Conservation (phyloP, 2,113 vertebrate species). For the Corythaeola cristata region DNA sequence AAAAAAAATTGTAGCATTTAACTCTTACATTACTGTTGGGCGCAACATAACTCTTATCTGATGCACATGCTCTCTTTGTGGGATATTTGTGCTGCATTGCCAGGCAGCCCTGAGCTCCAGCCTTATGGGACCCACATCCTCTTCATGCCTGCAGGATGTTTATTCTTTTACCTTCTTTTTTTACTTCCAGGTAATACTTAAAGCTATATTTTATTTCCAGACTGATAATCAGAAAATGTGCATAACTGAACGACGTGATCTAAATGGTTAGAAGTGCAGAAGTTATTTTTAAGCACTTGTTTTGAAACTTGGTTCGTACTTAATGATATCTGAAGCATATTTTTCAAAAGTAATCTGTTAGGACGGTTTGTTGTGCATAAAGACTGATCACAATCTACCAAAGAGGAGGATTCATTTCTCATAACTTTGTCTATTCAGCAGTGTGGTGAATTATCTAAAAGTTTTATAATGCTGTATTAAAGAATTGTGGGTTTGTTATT, state of each 20-base stretch:
- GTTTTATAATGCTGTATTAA: not conserved
- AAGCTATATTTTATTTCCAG: not conserved
- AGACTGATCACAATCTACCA: not conserved
- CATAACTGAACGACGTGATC: not conserved
- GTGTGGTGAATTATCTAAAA: not conserved
- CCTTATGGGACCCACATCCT: not conserved
- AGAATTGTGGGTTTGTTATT: not conserved
- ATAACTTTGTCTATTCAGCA: not conserved
- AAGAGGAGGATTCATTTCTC: not conserved
- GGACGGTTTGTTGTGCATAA: not conserved
- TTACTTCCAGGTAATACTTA: not conserved
- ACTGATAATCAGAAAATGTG: not conserved
- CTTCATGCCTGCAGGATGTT: not conserved
- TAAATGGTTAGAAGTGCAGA: not conserved
- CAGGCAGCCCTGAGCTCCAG: not conserved
- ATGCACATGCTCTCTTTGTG: rapidly evolving
- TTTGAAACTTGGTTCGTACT: not conserved
- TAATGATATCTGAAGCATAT: not conserved
- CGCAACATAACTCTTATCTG: not conserved
- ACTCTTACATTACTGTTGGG: not conserved
- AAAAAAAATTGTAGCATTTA: not conserved
- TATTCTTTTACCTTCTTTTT: not conserved
- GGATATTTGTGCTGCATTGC: not conserved
- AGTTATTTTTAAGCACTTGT: constrained; percentile 4
- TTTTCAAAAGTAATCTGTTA: not conserved